phyloP scores from a whole-genome alignment of 2,797 vertebrate genomes.

The Crocodylus rhombifer region DNA sequence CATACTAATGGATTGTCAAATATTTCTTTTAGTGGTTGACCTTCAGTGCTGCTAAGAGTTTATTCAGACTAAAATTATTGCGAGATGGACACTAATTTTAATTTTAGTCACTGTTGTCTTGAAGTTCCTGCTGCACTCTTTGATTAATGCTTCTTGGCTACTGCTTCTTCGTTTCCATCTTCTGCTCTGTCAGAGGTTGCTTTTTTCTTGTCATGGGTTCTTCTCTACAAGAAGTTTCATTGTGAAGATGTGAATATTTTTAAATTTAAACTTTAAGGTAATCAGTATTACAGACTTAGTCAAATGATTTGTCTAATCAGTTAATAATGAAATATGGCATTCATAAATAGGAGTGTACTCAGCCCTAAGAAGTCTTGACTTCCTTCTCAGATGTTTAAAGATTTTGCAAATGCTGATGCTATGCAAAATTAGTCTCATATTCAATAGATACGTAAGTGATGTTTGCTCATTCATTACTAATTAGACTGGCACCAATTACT shows the following conservation, averaged over 20 bases:
- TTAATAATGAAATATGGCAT: background rate
- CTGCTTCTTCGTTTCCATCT: background rate
- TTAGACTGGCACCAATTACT: background rate
- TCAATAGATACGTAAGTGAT: background rate
- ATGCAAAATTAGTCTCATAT: background rate
- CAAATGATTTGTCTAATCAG: background rate
- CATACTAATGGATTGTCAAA: background rate
- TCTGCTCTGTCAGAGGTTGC: background rate
- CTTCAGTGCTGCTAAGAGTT: background rate
- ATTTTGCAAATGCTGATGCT: background rate
- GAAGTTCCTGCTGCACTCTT: background rate
- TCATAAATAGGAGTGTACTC: background rate
- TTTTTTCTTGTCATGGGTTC: background rate
- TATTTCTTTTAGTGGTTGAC: background rate
- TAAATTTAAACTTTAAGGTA: background rate
- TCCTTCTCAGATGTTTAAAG: background rate
- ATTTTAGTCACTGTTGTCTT: background rate
- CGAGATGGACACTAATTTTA: background rate
- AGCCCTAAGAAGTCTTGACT: background rate
- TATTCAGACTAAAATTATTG: background rate
- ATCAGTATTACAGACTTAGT: background rate
- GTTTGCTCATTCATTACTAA: background rate
- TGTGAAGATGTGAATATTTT: background rate
- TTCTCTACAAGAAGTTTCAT: background rate
- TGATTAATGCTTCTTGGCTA: background rate